Percentiles rank a stretch among this genome's conserved stretches.
Evolutionary conservation across 2,113 vertebrate species (phyloP).

Genomic region (Periophthalmodon schlosseri): DNA sequence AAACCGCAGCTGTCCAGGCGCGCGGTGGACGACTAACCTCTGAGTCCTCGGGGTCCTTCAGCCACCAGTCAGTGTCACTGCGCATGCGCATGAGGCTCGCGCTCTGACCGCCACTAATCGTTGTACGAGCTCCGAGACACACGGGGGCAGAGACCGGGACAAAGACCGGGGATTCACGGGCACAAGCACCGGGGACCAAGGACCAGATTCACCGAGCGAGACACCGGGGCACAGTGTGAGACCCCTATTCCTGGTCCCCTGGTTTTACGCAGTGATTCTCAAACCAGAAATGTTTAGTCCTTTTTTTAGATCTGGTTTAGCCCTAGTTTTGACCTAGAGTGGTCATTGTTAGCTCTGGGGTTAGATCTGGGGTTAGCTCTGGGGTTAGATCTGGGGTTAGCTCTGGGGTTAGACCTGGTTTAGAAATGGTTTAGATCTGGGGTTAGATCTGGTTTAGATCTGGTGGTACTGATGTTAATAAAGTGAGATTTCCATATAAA

Average conservation of each 20-base stretch:
- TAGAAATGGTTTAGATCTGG: neutral
- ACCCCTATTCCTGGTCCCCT: no score
- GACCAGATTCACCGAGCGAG: neutral
- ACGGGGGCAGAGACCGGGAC: neutral
- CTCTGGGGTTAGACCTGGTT: neutral
- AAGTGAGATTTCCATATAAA: no score
- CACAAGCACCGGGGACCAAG: neutral
- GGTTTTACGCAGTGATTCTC: neutral
- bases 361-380: neutral
- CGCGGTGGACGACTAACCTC: slow-evolving; percentile 38
- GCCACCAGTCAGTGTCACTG: neutral
- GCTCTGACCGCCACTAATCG: slow-evolving; percentile 7
- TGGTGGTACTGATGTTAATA: no score
- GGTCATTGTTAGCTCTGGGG: no score
- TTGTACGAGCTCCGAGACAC: neutral
- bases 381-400: no score
- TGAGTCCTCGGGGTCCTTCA: slow-evolving; percentile 40
- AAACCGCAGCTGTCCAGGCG: neutral
- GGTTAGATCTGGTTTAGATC: neutral
- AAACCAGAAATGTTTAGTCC: neutral
- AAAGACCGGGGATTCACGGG: no score
- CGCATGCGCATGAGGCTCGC: neutral
- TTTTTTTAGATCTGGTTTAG: no score
- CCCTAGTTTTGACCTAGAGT: neutral
- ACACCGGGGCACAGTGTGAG: neutral